Evolutionary conservation across 2,888 invertebrate genomes (phyloP).

Genomic region (Drosophila kambysellisi): DNA sequence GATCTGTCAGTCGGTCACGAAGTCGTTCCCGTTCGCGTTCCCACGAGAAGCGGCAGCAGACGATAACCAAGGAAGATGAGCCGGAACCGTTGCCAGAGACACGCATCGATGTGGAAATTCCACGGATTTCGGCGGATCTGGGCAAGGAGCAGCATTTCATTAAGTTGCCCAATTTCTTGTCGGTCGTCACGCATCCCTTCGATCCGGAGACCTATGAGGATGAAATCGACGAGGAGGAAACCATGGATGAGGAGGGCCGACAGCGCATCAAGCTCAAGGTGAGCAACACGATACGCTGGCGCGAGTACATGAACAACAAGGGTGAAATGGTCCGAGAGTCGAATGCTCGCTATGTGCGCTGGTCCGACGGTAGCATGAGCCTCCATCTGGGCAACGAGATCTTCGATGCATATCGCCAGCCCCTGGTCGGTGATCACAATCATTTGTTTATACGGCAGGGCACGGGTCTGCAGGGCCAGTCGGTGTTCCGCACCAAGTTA

Average conservation of each 20-base stretch:
- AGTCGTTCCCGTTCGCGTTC: slow-evolving; percentile 77
- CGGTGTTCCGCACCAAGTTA: slow-evolving; percentile 97
- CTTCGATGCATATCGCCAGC: slow-evolving; percentile 98
- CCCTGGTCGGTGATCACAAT: slow-evolving; percentile 97
- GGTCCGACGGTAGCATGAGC: slow-evolving; percentile 99
- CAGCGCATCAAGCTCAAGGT: slow-evolving; percentile 94
- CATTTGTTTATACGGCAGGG: slow-evolving; percentile 99
- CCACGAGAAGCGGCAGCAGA: slow-evolving; percentile 70
- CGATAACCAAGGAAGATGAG: slow-evolving; percentile 86
- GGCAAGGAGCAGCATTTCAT: slow-evolving; percentile 97
- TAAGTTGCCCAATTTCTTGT: slow-evolving; percentile 98
- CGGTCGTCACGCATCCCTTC: slow-evolving; percentile 98
- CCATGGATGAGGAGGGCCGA: slow-evolving; percentile 98
- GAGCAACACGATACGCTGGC: slow-evolving; percentile 99
- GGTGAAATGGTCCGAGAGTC: slow-evolving; percentile 94
- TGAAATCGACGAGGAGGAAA: slow-evolving; percentile 99
- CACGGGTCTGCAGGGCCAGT: slow-evolving; percentile 98
- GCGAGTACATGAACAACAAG: slow-evolving; percentile 92
- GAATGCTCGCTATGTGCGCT: slow-evolving; percentile 97
- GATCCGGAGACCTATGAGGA: slow-evolving; percentile 98
- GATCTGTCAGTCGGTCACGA: slow-evolving; percentile 67
- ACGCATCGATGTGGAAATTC: slow-evolving; percentile 98
- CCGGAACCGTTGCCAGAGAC: slow-evolving; percentile 95
- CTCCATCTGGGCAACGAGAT: slow-evolving; percentile 98
- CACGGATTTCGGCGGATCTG: slow-evolving; percentile 96